Percentiles rank a stretch among this genome's conserved stretches.
Conservation (phyloP, 2,113 vertebrate genomes). For the Equus quagga region DNA sequence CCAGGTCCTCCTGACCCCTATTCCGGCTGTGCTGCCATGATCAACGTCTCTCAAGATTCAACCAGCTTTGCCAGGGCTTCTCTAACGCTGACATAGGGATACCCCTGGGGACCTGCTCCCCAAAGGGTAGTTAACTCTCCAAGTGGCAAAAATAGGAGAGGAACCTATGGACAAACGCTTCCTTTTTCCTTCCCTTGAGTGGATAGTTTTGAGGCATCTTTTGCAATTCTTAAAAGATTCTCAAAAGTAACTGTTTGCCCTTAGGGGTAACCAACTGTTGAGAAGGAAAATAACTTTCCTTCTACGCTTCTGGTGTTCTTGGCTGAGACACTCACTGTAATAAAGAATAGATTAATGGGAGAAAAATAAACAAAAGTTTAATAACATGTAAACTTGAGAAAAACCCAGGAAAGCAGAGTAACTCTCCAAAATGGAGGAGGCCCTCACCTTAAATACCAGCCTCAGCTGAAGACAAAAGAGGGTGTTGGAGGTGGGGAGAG, state of each 20-base stretch:
- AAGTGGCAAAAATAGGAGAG: not conserved
- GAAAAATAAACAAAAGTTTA: no score
- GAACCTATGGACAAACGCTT: not conserved
- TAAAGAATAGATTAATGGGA: no score
- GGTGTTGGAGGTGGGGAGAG: no score
- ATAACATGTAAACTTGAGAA: no score
- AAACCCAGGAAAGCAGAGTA: no score
- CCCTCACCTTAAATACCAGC: no score
- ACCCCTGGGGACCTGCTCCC: not conserved
- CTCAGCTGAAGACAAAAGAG: no score
- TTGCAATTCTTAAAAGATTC: constrained; percentile 1
- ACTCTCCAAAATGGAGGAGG: no score
- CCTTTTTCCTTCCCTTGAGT: not conserved
- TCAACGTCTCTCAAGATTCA: not conserved
- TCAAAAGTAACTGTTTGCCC: not conserved
- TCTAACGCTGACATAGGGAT: not conserved
- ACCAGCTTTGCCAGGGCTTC: not conserved
- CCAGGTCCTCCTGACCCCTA: not conserved
- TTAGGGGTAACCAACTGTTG: not conserved
- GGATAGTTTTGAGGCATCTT: not conserved
- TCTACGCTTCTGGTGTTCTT: no score
- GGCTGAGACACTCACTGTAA: no score
- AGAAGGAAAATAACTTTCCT: no score
- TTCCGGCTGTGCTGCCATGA: not conserved
- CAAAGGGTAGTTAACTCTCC: not conserved